Evolutionary conservation across 35 echinoderm and acorn worm genomes (phyloP).

Genomic region (Ophiothrix spiculata): DNA sequence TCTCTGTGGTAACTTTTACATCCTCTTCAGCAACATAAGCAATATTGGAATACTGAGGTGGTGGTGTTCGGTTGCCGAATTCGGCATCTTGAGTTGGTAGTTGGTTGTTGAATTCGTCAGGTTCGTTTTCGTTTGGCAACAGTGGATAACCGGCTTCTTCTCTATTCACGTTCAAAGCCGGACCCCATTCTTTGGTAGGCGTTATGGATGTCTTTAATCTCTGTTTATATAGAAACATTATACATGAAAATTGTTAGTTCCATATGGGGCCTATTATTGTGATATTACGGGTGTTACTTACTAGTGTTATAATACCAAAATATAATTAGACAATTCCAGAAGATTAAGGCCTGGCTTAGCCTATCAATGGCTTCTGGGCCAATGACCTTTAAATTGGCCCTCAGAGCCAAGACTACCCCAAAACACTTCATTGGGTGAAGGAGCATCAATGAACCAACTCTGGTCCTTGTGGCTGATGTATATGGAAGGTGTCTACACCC

Average conservation of each 20-base stretch:
- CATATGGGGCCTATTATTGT: not conserved
- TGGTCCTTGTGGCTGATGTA: too few species aligned
- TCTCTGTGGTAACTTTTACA: not conserved
- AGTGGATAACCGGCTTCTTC: conserved; percentile 54
- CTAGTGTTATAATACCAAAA: not conserved
- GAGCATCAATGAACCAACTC: too few species aligned
- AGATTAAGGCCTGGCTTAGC: too few species aligned
- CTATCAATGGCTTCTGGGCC: too few species aligned
- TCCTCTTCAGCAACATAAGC: not conserved
- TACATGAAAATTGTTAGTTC: not conserved
- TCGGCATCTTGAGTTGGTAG: too few species aligned
- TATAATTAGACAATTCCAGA: not conserved
- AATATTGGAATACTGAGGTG: not conserved
- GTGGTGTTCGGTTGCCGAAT: not conserved
- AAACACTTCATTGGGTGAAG: too few species aligned
- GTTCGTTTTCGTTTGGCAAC: not conserved
- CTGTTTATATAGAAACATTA: conserved; percentile 27
- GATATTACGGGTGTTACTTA: not conserved
- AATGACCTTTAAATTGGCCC: too few species aligned
- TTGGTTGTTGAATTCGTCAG: not conserved
- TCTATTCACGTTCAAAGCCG: conserved; percentile 54
- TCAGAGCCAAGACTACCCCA: too few species aligned
- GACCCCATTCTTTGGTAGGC: conserved; percentile 57
- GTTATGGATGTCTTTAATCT: conserved; percentile 25
- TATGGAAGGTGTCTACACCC: too few species aligned